Base-by-base conservation (phyloP, 2,113 vertebrate genomes). In the Oreochromis niloticus region DNA sequence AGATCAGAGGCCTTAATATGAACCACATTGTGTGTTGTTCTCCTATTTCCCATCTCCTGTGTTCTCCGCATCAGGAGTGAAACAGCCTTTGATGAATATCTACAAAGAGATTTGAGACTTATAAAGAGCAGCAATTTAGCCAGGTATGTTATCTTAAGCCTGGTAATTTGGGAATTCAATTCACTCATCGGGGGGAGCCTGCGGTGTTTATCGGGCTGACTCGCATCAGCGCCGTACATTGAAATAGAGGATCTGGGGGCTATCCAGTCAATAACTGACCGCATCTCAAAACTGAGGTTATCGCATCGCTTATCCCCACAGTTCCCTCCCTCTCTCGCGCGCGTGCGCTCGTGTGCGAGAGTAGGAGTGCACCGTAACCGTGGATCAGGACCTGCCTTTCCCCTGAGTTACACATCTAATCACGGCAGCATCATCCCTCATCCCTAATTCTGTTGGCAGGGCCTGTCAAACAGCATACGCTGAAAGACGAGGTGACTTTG, bases 401-500 rank as follows among this genome's bases (percentile, higher is more conserved):
- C 88, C 88, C 54, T 83, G 82, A 94, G 94, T 94, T 93, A 89
- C 87, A 88, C 93, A 88, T 94, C 93, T 94, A 95, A 96, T 96
- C 95, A 91, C 79, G 59, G 89, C 88, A 86, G 82, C 92, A 90
- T 96, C 94, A 95, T 95, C 88, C 90, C 84, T 92, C 94, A 89
- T 89, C 92, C 82, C 92, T 95, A 90, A 94, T 95, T 95, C 92
- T 89, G 91, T 91, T 95, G 95, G 94, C 95, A 96, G 94, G 86
- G 57, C 91, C 93, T 94, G 95, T 96, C 96, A 95, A 90, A 91
- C 91, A 87, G 92, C 94, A 95, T 92, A 93, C 91, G 88, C 92
- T 93, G 90, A 91, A 95, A 94, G 94, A 94, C 89, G 41, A 87
- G 88, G 90, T 94, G 95, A 96, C 95, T 96, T 96, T 96, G 94